A percentile compares a stretch with the other conserved stretches of the same genome.
Conservation (phyloP, 2,113 vertebrate species). For the Plecturocebus donacophilus region DNA sequence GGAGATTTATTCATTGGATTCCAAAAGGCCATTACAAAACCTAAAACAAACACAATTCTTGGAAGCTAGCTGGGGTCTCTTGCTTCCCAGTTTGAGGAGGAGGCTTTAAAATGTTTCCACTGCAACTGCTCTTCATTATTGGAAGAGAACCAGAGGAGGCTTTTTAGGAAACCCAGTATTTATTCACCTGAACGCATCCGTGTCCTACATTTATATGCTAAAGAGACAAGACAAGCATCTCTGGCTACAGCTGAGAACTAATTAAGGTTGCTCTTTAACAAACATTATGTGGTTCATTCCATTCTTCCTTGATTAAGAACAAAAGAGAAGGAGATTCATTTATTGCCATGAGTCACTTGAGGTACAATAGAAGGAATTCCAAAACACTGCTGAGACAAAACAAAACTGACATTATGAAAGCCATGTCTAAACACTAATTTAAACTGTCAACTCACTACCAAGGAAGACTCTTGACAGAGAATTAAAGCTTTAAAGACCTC, state of each 20-base stretch:
- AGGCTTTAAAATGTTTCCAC: not conserved
- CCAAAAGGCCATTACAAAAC: not conserved
- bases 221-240: slow-evolving; percentile 84
- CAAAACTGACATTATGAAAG: slow-evolving; percentile 88
- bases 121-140: slow-evolving; percentile 10
- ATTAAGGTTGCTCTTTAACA: slow-evolving; percentile 82
- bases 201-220: slow-evolving; percentile 83
- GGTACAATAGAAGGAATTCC: slow-evolving; percentile 88
- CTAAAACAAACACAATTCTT: slow-evolving; percentile 28
- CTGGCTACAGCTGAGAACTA: slow-evolving; percentile 81
- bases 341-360: slow-evolving; percentile 87
- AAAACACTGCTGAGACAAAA: slow-evolving; percentile 85
- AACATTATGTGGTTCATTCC: slow-evolving; percentile 80
- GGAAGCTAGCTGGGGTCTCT: not conserved
- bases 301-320: slow-evolving; percentile 87
- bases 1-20: slow-evolving; percentile 40
- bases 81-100: not conserved
- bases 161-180: slow-evolving; percentile 82
- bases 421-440: slow-evolving; percentile 88
- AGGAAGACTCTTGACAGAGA: slow-evolving; percentile 85
- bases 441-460: slow-evolving; percentile 86
- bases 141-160: slow-evolving; percentile 51
- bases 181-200: slow-evolving; percentile 75
- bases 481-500: slow-evolving; percentile 86
- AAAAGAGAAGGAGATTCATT: slow-evolving; percentile 86